Percentiles rank a stretch among this genome's conserved stretches.
Conservation (phyloP, 2,888 invertebrate genomes). For the Diaprepes abbreviatus region DNA sequence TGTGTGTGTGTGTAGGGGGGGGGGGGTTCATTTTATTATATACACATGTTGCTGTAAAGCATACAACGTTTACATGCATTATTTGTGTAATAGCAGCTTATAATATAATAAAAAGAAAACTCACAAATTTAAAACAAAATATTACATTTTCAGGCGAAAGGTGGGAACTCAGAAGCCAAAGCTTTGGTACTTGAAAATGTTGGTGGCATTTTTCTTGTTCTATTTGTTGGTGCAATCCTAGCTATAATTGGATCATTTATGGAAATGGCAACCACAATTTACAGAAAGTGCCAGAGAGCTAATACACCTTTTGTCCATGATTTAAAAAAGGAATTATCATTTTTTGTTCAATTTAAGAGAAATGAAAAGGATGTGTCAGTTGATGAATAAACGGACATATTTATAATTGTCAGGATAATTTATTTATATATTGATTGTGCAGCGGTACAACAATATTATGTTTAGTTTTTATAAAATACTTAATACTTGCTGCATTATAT, state of each 20-base stretch:
- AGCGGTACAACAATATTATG: too few relatives aligned
- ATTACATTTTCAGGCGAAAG: slow-evolving; percentile 57
- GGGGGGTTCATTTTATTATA: too few relatives aligned
- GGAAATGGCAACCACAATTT: slow-evolving; percentile 75
- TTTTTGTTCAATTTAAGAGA: slow-evolving; percentile 79
- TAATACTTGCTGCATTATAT: too few relatives aligned
- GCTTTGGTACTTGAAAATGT: slow-evolving; percentile 84
- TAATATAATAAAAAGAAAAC: too few relatives aligned
- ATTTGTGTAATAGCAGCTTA: too few relatives aligned
- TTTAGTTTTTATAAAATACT: too few relatives aligned
- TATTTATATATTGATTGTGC: too few relatives aligned
- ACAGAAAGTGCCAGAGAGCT: slow-evolving; percentile 52
- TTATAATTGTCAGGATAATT: too few relatives aligned
- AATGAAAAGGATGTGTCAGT: slow-evolving; percentile 75
- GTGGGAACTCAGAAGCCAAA: slow-evolving; percentile 69
- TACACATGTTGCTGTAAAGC: too few relatives aligned
- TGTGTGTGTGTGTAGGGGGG: too few relatives aligned
- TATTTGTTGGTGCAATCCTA: slow-evolving; percentile 76
- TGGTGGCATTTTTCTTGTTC: slow-evolving; percentile 86
- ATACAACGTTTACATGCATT: too few relatives aligned
- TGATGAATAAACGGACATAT: slow-evolving; percentile 6
- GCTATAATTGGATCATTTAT: slow-evolving; percentile 78
- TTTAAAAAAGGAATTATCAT: slow-evolving; percentile 78
- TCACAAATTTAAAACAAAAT: too few relatives aligned
- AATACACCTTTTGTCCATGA: slow-evolving; percentile 77